A percentile compares a stretch with the other conserved stretches of the same genome.
Evolutionary conservation across 2,888 invertebrate species (phyloP).

Genomic region (Caenorhabditis sulstoni): DNA sequence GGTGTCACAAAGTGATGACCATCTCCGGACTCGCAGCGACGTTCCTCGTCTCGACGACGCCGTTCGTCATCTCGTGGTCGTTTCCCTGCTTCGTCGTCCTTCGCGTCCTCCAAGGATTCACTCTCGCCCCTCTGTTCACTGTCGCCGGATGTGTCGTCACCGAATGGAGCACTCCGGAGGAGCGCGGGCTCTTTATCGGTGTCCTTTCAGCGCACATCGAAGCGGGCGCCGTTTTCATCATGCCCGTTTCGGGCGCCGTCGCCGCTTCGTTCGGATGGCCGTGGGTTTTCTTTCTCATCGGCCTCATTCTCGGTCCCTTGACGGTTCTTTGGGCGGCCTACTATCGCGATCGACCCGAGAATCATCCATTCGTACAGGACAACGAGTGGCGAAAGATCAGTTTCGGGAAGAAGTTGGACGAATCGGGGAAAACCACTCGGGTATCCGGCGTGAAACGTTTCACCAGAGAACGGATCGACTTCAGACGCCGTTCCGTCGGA

Average conservation of each 20-base stretch:
- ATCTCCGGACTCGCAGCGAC: slow-evolving; percentile 60
- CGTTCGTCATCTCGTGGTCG: slow-evolving; percentile 59
- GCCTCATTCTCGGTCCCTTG: slow-evolving; percentile 58
- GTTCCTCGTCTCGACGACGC: slow-evolving; percentile 55
- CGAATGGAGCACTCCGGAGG: slow-evolving; percentile 67
- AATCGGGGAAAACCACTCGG: not conserved
- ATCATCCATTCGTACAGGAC: slow-evolving; percentile 63
- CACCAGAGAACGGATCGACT: not conserved
- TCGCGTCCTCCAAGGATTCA: slow-evolving; percentile 66
- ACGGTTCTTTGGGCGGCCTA: slow-evolving; percentile 66
- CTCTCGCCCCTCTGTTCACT: slow-evolving; percentile 71
- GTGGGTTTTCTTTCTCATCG: slow-evolving; percentile 70
- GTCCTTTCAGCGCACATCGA: slow-evolving; percentile 72
- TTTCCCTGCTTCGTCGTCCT: slow-evolving; percentile 63
- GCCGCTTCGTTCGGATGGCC: slow-evolving; percentile 72
- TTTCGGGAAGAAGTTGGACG: slow-evolving; percentile 40
- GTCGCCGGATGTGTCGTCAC: slow-evolving; percentile 69
- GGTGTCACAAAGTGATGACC: slow-evolving; percentile 65
- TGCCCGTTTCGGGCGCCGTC: slow-evolving; percentile 71
- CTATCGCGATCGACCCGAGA: slow-evolving; percentile 65
- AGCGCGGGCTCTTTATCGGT: slow-evolving; percentile 71
- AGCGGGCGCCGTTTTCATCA: slow-evolving; percentile 70
- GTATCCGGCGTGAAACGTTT: not conserved
- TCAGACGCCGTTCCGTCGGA: slow-evolving; percentile 66
- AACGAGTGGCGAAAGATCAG: slow-evolving; percentile 63